Evolutionary conservation across 2,888 invertebrate genomes (phyloP).

Genomic region (Leucophora obtusa): DNA sequence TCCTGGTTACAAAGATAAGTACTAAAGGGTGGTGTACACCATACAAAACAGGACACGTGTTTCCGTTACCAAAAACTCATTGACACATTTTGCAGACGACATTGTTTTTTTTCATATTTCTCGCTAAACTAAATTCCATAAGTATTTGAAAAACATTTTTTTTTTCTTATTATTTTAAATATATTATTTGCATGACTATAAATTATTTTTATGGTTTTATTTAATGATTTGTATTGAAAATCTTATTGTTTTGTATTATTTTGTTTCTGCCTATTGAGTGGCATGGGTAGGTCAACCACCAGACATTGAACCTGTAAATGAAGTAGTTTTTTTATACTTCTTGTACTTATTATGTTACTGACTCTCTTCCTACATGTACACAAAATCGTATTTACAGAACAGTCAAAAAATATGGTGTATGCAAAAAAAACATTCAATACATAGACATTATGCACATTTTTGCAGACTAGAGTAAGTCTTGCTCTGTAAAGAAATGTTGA

Average conservation of each 20-base stretch:
- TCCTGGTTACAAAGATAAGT: not conserved
- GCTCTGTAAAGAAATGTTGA: conserved; percentile 17
- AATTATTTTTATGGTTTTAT: conserved; percentile 53
- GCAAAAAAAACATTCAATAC: not conserved
- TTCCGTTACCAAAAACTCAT: conserved; percentile 32
- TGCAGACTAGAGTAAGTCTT: not conserved
- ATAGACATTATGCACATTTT: conserved; percentile 7
- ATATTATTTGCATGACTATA: conserved; percentile 30
- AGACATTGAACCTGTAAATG: conserved; percentile 73
- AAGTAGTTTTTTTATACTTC: conserved; percentile 6
- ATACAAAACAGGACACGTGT: conserved; percentile 43
- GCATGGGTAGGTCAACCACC: conserved; percentile 76
- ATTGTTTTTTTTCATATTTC: not conserved
- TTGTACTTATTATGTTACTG: conserved; percentile 29
- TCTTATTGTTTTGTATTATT: not conserved
- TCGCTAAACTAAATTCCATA: conserved; percentile 16
- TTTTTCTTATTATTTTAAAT: not conserved
- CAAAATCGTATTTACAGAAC: not conserved
- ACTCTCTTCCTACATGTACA: conserved; percentile 47
- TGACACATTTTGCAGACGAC: conserved; percentile 51
- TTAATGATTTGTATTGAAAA: conserved; percentile 14
- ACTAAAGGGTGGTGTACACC: conserved; percentile 5
- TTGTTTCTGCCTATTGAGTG: conserved; percentile 35
- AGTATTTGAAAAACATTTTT: conserved; percentile 35
- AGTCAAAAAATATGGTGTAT: not conserved